Percentiles rank a stretch among this genome's conserved stretches.
Evolutionary conservation across 1,140 invertebrate species (phyloP).

Genomic region (Metaphire vulgaris): DNA sequence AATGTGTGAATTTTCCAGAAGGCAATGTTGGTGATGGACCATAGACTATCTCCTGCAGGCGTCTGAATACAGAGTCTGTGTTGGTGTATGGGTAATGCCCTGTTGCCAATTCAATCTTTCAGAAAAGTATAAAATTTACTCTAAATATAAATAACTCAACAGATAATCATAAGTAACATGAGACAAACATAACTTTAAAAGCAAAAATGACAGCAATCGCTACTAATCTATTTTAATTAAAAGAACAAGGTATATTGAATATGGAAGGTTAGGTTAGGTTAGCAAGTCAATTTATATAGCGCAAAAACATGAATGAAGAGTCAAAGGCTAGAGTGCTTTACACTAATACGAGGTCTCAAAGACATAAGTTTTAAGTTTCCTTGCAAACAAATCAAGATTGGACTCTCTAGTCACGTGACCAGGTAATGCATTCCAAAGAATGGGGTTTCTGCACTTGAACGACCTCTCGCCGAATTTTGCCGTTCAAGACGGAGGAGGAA

Average conservation of each 20-base stretch:
- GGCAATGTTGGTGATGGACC: constrained; percentile 13
- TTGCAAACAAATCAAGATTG: too few species aligned
- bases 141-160: background rate
- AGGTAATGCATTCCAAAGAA: too few species aligned
- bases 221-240: background rate
- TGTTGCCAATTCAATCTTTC: constrained; percentile 6
- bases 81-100: constrained; percentile 7
- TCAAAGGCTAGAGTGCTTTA: too few species aligned
- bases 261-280: background rate
- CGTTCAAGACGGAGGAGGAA: too few species aligned
- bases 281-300: background rate
- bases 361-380: too few species aligned
- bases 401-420: too few species aligned
- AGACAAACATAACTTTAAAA: background rate
- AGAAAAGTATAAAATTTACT: background rate
- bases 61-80: background rate
- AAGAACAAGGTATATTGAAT: background rate
- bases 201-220: too few species aligned
- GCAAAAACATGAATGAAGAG: too few species aligned
- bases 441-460: too few species aligned
- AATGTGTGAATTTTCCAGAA: background rate
- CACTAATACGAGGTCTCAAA: too few species aligned
- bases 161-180: background rate
- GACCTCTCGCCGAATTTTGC: too few species aligned
- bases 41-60: background rate